Evolutionary conservation across 2,113 vertebrate genomes (phyloP), one percentile per base, ranked within the genome.

Genomic region (Baryphthengus martii): DNA sequence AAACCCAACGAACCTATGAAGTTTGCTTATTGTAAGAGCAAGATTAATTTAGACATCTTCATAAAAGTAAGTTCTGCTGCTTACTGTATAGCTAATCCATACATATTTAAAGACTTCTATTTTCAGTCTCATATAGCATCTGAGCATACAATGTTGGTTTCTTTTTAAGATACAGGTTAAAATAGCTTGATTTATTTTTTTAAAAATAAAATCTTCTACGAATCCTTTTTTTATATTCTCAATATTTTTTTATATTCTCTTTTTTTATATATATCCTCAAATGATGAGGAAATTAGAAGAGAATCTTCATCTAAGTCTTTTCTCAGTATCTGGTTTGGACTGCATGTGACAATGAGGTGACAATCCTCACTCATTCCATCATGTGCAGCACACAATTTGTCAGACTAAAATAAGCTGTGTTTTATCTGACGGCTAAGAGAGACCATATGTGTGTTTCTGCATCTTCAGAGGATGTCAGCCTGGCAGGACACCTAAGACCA

Each of bases 31-130:
- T 92, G 56, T 67, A 86, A 90, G 8, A 90, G 23, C 35, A 83
- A 85, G 67, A 95, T 90, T 88, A 91, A 89, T 90, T 89, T 82
- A 73, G 81, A 42, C 52, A 94, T 71, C 66, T 93, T 89, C 80
- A 88, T 88, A 72, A 80, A 90, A 33, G 68, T 11, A 89, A 71
- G 88, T 56, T 50, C 85, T 96, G 62, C 62, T 28, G 6, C 49
- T 95, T 92, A 91, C 49, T 80, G 63, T 92, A 89, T 76, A 74
- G 70, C 88, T 89, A 90, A 92, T 65, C 73, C 70, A 86, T 85
- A 37, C 62, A 84, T 87, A 45, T 93, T 91, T 80, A 71, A 95
- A 96, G 52, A 71, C n/a, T 71, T 88, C 76, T 91, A 68, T 74
- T 94, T 91, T 93, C 91, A 94, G 77, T 72, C 35, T 80, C 12